Evolutionary conservation across 2,888 invertebrate genomes (phyloP), one percentile per base, ranked within the genome.

Genomic region (Rapana venosa): DNA sequence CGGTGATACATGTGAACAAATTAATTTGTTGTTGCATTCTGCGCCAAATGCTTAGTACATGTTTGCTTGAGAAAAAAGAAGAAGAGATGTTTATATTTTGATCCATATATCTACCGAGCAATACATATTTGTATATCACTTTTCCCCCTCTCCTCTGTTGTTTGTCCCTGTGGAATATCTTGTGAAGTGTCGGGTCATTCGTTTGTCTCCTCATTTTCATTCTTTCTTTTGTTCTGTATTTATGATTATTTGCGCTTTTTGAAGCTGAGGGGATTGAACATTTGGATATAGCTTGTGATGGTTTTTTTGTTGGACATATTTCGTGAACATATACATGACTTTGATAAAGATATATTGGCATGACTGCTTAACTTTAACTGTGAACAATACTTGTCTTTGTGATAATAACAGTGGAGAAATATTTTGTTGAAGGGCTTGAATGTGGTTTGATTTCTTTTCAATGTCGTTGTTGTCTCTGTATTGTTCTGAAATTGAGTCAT

Each of bases 51-150:
- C 66, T 87, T 61, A 26, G 66, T 47, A 15, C 6, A n/a, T 58
- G 66, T 83, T 61, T 32, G 61, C 26, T 83, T 56, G 81, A 83
- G 35, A 47, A 47, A 47, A 47, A 47, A 47, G 8, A 6, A 79
- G 8, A 6, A 79, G 81, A 83, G 81, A 35, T 88, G 88, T 88
- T 32, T 88, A 85, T 89, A 85, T 81, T 66, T 66, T 30, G 56
- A 87, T 87, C 77, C 47, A 83, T 79, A 79, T 89, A 66, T 84
- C 66, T 89, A 85, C 74, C 32, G 74, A 89, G 86, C 89, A 89
- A 86, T 89, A 85, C 86, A 89, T 22, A n/a, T 35, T 32, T 66
- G 20, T 61, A 61, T 36, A 30, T 74, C 58, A 56, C 70, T 47
- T 26, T 17, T 22, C 30, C 77, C 32, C 56, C 47, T 26, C 56